phyloP scores from a whole-genome alignment of 2,888 invertebrate genomes.

The Pammene aurita region DNA sequence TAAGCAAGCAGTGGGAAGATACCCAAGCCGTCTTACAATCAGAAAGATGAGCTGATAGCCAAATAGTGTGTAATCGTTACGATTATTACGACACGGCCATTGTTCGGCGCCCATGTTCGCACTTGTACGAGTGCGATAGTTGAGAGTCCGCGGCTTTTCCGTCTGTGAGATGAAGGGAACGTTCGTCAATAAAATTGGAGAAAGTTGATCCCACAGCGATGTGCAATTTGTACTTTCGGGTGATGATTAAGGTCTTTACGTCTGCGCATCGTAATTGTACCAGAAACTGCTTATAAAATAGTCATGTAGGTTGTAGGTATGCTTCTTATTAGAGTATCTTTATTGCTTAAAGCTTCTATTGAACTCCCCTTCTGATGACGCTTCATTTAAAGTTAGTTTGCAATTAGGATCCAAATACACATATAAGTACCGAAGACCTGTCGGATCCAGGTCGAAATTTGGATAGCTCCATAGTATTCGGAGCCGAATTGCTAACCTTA shows the following conservation, averaged over 20 bases:
- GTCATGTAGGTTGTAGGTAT: too few relatives aligned
- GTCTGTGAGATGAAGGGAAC: conserved; percentile 56
- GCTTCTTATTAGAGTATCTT: too few relatives aligned
- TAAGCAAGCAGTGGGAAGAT: neutral
- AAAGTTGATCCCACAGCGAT: conserved; percentile 47
- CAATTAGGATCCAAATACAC: too few relatives aligned
- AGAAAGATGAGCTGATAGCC: conserved; percentile 56
- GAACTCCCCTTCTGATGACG: too few relatives aligned
- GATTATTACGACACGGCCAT: conserved; percentile 63
- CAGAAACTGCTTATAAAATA: neutral
- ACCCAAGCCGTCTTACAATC: conserved; percentile 49
- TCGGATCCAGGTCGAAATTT: too few relatives aligned
- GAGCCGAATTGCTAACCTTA: too few relatives aligned
- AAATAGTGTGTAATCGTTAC: conserved; percentile 63
- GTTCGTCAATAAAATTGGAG: conserved; percentile 51
- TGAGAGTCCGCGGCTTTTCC: conserved; percentile 49
- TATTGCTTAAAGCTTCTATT: too few relatives aligned
- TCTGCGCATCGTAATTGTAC: neutral
- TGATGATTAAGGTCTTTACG: neutral
- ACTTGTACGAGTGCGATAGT: conserved; percentile 40
- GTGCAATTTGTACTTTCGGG: conserved; percentile 12
- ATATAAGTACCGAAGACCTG: too few relatives aligned
- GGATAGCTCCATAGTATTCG: too few relatives aligned
- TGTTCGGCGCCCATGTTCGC: conserved; percentile 57
- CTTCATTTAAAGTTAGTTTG: too few relatives aligned